Evolutionary conservation across 2,797 vertebrate species (phyloP), one percentile per base, ranked within the genome.

Genomic region (Tragopan temminckii): DNA sequence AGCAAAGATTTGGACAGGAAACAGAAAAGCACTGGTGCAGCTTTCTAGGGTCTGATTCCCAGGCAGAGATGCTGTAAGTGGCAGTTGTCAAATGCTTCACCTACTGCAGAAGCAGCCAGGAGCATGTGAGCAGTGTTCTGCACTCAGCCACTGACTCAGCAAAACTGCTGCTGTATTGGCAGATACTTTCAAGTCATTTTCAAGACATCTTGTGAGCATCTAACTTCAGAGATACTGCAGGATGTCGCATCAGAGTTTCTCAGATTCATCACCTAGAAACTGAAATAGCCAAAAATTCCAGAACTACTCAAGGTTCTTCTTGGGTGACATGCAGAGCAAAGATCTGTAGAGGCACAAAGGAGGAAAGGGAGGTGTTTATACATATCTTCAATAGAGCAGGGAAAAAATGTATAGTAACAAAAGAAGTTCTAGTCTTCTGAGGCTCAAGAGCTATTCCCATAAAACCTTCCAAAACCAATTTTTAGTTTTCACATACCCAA

Each of bases 391-490:
- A 45, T 67, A 67, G 46, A 80, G 24, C 6, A 69, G 66, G 15
- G 6, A 11, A 84, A 74, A 88, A 80, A 4, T 16, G 5, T 55
- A 42, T 18, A 29, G 58, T 55, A 38, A 69, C 31, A 29, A 45
- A 45, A 33, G 3, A 36, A 61, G 24, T 74, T 80, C 36, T 40
- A 55, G 9, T 23, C 63, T 74, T 88, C 36, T 85, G 33, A 75
- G 80, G 57, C 68, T 75, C 20, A 71, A 62, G 68, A 88, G 42
- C 0, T 0, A 87, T 57, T 57, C 11, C 31, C 29, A 1, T 46
- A 68, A 87, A 89, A 57, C 31, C 16, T 87, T 75, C 61, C 36
- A 48, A 86, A 71, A 59, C 9, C 35, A 24, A 78, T 78, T 83
- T 90, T 38, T 13, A 25, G 18, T 78, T 70, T 72, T 69, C 50